Base-by-base conservation (phyloP, 2,888 invertebrate species). In the Druceiella hillmani region DNA sequence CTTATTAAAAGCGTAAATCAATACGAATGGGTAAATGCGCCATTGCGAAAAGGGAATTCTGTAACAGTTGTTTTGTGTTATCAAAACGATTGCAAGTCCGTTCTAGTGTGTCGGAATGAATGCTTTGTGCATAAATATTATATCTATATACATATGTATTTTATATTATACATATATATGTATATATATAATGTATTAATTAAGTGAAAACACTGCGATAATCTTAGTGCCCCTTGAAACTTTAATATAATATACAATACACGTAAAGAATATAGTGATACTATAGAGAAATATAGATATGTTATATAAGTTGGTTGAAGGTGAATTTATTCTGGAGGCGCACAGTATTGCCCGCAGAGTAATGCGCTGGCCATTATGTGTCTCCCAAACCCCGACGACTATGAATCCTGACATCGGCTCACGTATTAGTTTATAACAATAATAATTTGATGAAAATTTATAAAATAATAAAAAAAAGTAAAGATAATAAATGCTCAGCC, bases 351-450 rank as follows among this genome's bases (percentile, higher is more conserved):
- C 24, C 11, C 17, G 30, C 16, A 28, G 12, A 14, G 13, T 27
- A 27, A 14, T 62, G 59, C 58, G 64, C 63, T 65, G 56, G 61
- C 63, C 66, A 27, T 27, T 14, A 27, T 27, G 27, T 62, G 64
- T 59, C n/a, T 62, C 68, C 67, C 61, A 67, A 67, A 63, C 65
- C 66, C 32, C 69, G 70, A 70, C 70, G 66, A 70, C 67, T 65
- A 69, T 68, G 70, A 65, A 69, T 68, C 65, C 69, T 70, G 70
- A 70, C 69, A 70, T 69, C 70, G 70, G 69, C 70, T 69, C 70
- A 69, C 66, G 66, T 70, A 69, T 69, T 70, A 70, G 69, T 69
- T 70, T 70, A 62, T 70, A 69, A n/a, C n/a, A n/a, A n/a, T n/a
- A 68, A 69, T 69, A 68, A 44, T 66, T 68, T 69, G 69, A 69